Evolutionary conservation across 1,140 invertebrate genomes (phyloP).

Genomic region (Cherax quadricarinatus): DNA sequence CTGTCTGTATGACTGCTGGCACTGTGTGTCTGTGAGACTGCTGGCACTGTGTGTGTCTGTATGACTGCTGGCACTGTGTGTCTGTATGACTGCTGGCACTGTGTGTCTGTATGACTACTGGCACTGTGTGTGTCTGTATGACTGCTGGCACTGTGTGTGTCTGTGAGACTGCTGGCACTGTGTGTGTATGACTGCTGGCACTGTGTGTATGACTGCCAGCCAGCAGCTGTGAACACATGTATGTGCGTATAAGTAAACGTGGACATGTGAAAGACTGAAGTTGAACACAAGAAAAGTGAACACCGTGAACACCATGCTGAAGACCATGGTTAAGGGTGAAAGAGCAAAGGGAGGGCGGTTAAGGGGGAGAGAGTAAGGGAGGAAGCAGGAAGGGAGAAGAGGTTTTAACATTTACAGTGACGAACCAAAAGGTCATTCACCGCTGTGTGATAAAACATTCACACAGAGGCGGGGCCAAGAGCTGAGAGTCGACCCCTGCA

Average conservation of each 20-base stretch:
- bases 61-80: too few relatives aligned
- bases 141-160: neutral
- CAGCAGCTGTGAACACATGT: neutral
- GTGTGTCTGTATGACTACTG: neutral
- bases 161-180: too few relatives aligned
- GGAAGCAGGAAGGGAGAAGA: too few relatives aligned
- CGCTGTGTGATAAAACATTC: too few relatives aligned
- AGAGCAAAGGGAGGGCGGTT: neutral
- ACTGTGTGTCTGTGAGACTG: neutral
- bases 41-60: neutral
- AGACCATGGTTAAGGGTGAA: neutral
- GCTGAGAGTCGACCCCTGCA: too few relatives aligned
- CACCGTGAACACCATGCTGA: too few relatives aligned
- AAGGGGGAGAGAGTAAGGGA: neutral
- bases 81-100: neutral
- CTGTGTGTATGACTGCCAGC: conserved; percentile 9
- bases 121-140: neutral
- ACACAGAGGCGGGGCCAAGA: too few relatives aligned
- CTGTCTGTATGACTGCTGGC: neutral
- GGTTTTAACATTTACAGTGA: too few relatives aligned
- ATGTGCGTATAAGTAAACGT: too few relatives aligned
- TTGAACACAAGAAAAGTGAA: too few relatives aligned
- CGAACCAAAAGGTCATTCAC: too few relatives aligned
- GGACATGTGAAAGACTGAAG: too few relatives aligned
- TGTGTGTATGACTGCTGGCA: neutral